phyloP scores from a whole-genome alignment of 2,113 vertebrate genomes.

The Diadophis punctatus region DNA sequence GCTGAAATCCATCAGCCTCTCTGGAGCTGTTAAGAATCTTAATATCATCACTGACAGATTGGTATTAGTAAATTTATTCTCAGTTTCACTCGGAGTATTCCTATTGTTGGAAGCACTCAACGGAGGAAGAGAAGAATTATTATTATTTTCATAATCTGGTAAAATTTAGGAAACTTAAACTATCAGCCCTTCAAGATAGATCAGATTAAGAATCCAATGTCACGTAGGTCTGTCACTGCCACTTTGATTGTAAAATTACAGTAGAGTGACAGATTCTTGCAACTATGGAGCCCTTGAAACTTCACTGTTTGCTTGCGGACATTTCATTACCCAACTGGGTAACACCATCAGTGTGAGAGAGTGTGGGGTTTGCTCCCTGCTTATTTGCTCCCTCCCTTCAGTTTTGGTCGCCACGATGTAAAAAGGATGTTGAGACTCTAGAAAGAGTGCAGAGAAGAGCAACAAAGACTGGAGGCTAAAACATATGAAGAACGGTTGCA shows the following conservation, averaged over 20 bases:
- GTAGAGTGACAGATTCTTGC: neutral
- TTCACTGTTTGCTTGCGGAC: neutral
- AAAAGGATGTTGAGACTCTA: too few species aligned
- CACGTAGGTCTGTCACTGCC: neutral
- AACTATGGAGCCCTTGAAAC: neutral
- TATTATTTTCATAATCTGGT: neutral
- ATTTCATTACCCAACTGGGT: neutral
- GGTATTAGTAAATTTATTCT: neutral
- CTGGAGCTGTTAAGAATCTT: constrained; percentile 17
- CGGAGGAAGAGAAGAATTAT: neutral
- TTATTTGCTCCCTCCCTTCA: too few species aligned
- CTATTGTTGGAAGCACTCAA: neutral
- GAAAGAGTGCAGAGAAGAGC: too few species aligned
- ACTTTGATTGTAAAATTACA: neutral
- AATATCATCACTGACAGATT: neutral
- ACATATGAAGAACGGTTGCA: too few species aligned
- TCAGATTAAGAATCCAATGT: neutral
- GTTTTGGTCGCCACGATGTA: too few species aligned
- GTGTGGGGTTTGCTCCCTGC: neutral
- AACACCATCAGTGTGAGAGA: neutral
- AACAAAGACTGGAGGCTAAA: too few species aligned
- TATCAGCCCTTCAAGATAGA: neutral
- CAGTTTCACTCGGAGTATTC: neutral
- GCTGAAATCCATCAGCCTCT: constrained; percentile 56
- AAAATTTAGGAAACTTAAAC: neutral